Percentiles rank a stretch among this genome's conserved stretches.
Conservation (phyloP, 2,888 invertebrate genomes). For the Chrysodeixis includens region DNA sequence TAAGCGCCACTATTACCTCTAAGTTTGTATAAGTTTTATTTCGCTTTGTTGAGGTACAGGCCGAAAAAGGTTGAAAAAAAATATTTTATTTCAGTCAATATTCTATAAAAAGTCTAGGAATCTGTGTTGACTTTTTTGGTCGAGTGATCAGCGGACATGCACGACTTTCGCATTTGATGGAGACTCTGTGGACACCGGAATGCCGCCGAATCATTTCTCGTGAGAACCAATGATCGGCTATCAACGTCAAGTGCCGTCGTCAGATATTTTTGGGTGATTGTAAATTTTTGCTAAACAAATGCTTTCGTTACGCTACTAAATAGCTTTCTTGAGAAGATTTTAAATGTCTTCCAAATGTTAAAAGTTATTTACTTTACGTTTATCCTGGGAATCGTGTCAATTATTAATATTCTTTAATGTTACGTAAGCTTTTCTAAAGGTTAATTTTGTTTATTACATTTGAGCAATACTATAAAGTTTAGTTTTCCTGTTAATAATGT, state of each 20-base stretch:
- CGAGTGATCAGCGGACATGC: constrained; percentile 82
- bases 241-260: constrained; percentile 77
- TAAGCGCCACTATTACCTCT: constrained; percentile 27
- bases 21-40: constrained; percentile 37
- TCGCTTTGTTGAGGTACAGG: constrained; percentile 32
- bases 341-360: constrained; percentile 69
- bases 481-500: not conserved
- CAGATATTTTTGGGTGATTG: constrained; percentile 81
- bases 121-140: constrained; percentile 82
- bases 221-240: constrained; percentile 79
- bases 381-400: constrained; percentile 83
- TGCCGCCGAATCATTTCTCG: constrained; percentile 84
- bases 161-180: constrained; percentile 86
- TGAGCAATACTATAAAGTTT: constrained; percentile 13
- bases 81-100: constrained; percentile 66
- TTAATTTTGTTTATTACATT: constrained; percentile 15
- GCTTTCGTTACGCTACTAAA: constrained; percentile 82
- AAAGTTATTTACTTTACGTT: constrained; percentile 69
- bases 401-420: constrained; percentile 26
- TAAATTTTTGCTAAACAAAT: constrained; percentile 86
- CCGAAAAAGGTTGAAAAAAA: constrained; percentile 46
- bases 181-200: constrained; percentile 83
- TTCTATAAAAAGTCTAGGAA: constrained; percentile 73
- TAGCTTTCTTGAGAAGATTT: constrained; percentile 82
- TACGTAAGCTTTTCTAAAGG: constrained; percentile 19